These are phyloP conservation scores for Gymnocypris eckloni DNA, from an alignment of 2,797 vertebrate species.

Conservation along the genomic window DNA sequence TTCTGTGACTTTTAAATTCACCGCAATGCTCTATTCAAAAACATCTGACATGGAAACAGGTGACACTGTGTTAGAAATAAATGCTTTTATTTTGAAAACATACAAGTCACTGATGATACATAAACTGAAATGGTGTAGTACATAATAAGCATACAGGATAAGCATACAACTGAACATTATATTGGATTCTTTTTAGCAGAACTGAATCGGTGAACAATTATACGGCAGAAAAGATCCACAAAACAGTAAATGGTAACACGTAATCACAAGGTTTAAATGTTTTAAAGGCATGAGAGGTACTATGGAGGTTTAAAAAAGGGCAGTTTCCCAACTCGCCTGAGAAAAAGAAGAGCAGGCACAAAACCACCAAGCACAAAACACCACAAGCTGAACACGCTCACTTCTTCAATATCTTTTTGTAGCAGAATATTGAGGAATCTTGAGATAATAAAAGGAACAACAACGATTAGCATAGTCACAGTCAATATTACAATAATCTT, in stretches of 20 bases:
- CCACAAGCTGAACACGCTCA: neutral
- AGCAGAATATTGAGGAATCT: neutral
- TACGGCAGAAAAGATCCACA: too few species aligned
- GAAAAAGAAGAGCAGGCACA: conserved; percentile 13
- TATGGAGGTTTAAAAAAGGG: neutral
- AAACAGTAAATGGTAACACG: neutral
- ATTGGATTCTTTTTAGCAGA: too few species aligned
- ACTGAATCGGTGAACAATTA: neutral
- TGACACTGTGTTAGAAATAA: neutral
- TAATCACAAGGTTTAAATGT: neutral
- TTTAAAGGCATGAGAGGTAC: neutral
- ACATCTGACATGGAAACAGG: neutral
- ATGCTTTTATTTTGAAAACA: neutral
- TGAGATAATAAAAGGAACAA: conserved; percentile 8
- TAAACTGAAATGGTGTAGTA: too few species aligned
- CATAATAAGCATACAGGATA: too few species aligned
- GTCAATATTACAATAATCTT: conserved; percentile 6
- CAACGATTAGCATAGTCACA: neutral
- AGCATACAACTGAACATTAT: too few species aligned
- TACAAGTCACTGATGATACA: neutral
- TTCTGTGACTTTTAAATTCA: neutral
- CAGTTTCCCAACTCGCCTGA: conserved; percentile 14
- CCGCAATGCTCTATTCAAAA: neutral
- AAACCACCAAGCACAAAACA: conserved; percentile 9
- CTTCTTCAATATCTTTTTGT: neutral